A percentile compares a stretch with the other conserved stretches of the same genome.
These are phyloP conservation scores for Zygogramma bicolorata DNA, from an alignment of 2,888 invertebrate species.

Conservation along the genomic window DNA sequence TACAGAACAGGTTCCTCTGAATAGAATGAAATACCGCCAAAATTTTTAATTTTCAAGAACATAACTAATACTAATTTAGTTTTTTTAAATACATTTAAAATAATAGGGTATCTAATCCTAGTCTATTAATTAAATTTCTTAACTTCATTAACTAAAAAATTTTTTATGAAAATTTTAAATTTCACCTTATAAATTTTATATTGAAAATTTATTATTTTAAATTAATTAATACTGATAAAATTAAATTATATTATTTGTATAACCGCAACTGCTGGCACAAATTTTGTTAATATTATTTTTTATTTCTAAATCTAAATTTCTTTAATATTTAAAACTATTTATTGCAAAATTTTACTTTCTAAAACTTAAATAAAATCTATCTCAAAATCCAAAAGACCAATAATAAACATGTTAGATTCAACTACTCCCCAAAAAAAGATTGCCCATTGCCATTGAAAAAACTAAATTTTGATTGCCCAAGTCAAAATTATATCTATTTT, in stretches of 20 bases:
- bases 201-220: slow-evolving; percentile 60
- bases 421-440: no score
- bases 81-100: slow-evolving; percentile 66
- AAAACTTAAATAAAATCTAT: no score
- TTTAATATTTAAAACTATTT: slow-evolving; percentile 72
- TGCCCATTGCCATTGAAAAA: no score
- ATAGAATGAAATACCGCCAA: slow-evolving; percentile 79
- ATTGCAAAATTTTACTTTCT: no score
- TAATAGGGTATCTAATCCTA: slow-evolving; percentile 80
- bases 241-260: slow-evolving; percentile 70
- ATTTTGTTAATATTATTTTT: slow-evolving; percentile 72
- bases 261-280: slow-evolving; percentile 81
- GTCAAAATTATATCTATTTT: no score
- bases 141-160: slow-evolving; percentile 66
- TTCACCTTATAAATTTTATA: slow-evolving; percentile 71
- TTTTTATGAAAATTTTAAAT: slow-evolving; percentile 68
- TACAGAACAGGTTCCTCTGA: slow-evolving; percentile 78
- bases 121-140: slow-evolving; percentile 68
- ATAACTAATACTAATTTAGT: slow-evolving; percentile 72
- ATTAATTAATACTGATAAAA: slow-evolving; percentile 62
- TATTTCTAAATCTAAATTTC: slow-evolving; percentile 74
- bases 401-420: no score
- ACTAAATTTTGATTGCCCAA: no score
- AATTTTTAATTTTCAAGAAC: slow-evolving; percentile 77
- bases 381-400: no score